Conservation (phyloP, 2,113 vertebrate species). For the Pitta sordida region DNA sequence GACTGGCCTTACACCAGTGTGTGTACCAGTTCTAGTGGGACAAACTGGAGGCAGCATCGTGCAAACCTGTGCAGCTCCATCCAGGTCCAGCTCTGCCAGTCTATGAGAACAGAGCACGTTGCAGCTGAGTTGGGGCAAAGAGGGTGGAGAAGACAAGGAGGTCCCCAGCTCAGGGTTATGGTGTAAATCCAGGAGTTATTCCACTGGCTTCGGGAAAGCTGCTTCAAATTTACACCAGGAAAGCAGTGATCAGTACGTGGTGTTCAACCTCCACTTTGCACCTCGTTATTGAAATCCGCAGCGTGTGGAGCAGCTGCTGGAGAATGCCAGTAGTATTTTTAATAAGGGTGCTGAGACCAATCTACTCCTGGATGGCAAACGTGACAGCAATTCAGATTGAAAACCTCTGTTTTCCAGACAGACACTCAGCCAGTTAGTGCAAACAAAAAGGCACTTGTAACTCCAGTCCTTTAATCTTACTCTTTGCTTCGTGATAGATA, state of each 20-base stretch:
- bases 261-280: neutral
- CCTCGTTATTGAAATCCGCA: neutral
- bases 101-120: neutral
- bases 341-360: slow-evolving; percentile 50
- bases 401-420: slow-evolving; percentile 32
- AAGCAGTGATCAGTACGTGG: neutral
- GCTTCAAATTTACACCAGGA: neutral
- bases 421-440: slow-evolving; percentile 42
- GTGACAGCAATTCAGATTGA: slow-evolving; percentile 46
- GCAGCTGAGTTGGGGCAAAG: neutral
- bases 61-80: neutral
- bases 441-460: slow-evolving; percentile 64
- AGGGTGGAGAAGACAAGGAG: neutral
- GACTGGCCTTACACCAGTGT: neutral
- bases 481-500: slow-evolving; percentile 44
- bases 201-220: neutral
- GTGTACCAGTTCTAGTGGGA: rapidly evolving
- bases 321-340: neutral
- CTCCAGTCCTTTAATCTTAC: slow-evolving; percentile 52
- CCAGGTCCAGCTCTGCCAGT: neutral
- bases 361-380: slow-evolving; percentile 13
- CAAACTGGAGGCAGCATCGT: neutral
- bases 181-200: neutral
- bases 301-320: neutral
- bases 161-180: rapidly evolving